Evolutionary conservation across 1,140 invertebrate species (phyloP).

Genomic region (Lepidurus couesii): DNA sequence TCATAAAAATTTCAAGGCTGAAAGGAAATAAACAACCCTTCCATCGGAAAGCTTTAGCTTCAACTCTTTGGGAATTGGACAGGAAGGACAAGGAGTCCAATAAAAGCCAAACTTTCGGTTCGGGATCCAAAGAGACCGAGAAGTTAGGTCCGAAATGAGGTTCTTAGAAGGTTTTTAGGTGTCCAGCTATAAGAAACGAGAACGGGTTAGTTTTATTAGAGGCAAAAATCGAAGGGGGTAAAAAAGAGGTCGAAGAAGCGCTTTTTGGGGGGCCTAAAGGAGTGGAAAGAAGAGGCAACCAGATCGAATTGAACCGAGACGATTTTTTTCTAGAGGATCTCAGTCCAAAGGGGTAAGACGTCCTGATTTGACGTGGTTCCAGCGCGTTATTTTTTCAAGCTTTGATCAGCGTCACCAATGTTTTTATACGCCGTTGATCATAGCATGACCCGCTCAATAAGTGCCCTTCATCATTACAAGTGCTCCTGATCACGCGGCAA

Average conservation of each 20-base stretch:
- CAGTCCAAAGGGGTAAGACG: slow-evolving; percentile 11
- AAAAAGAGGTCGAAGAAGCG: background rate
- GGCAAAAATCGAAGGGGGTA: slow-evolving; percentile 17
- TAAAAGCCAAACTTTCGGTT: background rate
- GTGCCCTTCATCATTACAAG: background rate
- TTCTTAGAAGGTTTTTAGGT: background rate
- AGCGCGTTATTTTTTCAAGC: background rate
- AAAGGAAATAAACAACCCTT: slow-evolving; percentile 1
- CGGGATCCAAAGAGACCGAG: background rate
- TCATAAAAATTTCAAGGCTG: background rate
- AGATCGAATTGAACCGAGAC: slow-evolving; percentile 13
- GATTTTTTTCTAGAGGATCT: background rate
- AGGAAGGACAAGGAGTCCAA: background rate
- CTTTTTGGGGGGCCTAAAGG: background rate
- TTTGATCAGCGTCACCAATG: background rate
- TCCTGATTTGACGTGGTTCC: slow-evolving; percentile 10
- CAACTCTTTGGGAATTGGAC: background rate
- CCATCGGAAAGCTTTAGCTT: background rate
- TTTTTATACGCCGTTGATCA: background rate
- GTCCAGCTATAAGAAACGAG: background rate
- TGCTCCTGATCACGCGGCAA: background rate
- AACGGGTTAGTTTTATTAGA: slow-evolving; percentile 10
- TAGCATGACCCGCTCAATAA: background rate
- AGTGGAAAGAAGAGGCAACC: background rate
- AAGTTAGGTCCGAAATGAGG: background rate